Base-by-base conservation (phyloP, 2,888 invertebrate genomes). In the Rhorus exstirpatorius region DNA sequence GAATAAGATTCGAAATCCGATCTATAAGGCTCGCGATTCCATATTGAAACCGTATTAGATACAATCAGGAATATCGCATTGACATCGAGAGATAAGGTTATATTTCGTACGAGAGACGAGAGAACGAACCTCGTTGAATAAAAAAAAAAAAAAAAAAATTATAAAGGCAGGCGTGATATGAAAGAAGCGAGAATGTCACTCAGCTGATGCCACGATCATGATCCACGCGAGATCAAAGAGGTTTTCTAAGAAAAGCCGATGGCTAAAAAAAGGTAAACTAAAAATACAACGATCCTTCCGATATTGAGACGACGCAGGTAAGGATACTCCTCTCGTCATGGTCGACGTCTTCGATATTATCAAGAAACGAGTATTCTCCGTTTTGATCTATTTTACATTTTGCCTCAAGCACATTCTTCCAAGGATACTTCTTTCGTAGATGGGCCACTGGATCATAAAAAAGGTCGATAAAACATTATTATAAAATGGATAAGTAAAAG, bases 31-130 rank as follows among this genome's bases (percentile, higher is more conserved):
- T 19, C 31, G 35, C 41, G 24, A 71, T 60, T 60, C 10, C 17
- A 3, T n/a, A 60, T 71, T 58, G 46, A 46, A 24, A 60, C 10
- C 19, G 12, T 35, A 35, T 71, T 46, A 60, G 17, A 51, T 21
- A 26, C 26, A 60, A 49, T 71, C 71, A 46, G 55, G 26, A 17
- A 70, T 35, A 67, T 21, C n/a, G n/a, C 17, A 26, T n/a, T n/a
- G 24, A 31, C 41, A 44, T 70, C 24, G 2, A 41, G 14, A n/a
- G n/a, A 38, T 46, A 19, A 60, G 12, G 26, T 44, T n/a, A 31
- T 38, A 71, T n/a, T 44, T 46, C 35, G n/a, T 31, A 35, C 6
- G 14, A 26, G 17, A 58, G 38, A 8, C 1, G 41, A 26, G n/a
- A 31, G 14, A 46, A 31, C 31, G 26, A 63, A 24, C 3, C 10